These are phyloP conservation scores for Odontocerum albicorne DNA, from an alignment of 2,888 invertebrate genomes.

Conservation along the genomic window DNA sequence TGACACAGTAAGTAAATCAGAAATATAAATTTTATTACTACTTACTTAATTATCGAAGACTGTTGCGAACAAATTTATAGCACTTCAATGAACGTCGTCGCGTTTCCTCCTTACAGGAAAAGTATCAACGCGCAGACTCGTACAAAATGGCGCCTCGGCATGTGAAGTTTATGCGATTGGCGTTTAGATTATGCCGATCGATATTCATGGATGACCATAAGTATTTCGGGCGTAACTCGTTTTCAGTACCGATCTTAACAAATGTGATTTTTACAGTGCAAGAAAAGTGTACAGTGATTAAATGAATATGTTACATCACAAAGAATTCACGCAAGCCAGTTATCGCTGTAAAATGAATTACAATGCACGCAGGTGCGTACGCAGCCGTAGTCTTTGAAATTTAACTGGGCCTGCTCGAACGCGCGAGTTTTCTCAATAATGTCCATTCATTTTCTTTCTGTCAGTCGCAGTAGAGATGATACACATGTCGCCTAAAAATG, in stretches of 20 bases:
- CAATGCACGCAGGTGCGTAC: constrained; percentile 92
- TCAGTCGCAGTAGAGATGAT: constrained; percentile 30
- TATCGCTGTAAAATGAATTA: constrained; percentile 46
- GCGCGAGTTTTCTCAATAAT: constrained; percentile 30
- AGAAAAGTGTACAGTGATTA: constrained; percentile 55
- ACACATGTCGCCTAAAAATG: constrained; percentile 15
- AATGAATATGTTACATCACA: constrained; percentile 57
- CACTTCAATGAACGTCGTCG: constrained; percentile 7
- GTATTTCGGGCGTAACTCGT: constrained; percentile 53
- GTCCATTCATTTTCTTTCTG: constrained; percentile 56
- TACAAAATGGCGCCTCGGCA: constrained; percentile 67
- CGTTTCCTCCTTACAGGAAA: constrained; percentile 19
- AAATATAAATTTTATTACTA: constrained; percentile 20
- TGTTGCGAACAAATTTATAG: constrained; percentile 3
- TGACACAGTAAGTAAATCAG: constrained; percentile 26
- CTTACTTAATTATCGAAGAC: constrained; percentile 17
- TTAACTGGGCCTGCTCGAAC: constrained; percentile 85
- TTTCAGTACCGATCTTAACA: constrained; percentile 50
- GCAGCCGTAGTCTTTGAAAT: constrained; percentile 87
- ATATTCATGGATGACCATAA: constrained; percentile 61
- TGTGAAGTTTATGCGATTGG: constrained; percentile 56
- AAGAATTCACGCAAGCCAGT: constrained; percentile 48
- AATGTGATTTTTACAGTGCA: constrained; percentile 50
- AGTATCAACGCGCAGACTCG: constrained; percentile 63
- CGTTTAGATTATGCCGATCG: constrained; percentile 63